Base-by-base conservation (phyloP, 2,797 vertebrate species). In the Threskiornis aethiopicus region DNA sequence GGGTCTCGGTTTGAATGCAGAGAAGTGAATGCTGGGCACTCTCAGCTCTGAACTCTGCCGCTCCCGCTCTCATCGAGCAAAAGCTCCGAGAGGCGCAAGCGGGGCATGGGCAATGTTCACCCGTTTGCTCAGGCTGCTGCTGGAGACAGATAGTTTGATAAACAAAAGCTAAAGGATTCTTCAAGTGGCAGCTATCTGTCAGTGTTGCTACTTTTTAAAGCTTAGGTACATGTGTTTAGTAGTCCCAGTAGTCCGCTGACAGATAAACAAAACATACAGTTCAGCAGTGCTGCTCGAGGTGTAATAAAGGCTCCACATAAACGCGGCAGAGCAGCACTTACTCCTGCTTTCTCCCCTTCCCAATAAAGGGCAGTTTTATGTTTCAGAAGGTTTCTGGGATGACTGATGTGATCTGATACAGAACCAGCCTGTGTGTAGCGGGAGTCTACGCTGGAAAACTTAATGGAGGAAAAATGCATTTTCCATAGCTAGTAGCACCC, bases 331-430 rank as follows among this genome's bases (percentile, higher is more conserved):
- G 44, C 67, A 87, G 46, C 47, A 49, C 65, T 13, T 10, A n/a
- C 14, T 84, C 86, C 76, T 86, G 54, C 62, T 86, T 93, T 78
- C 35, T 69, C 35, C 39, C 22, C 31, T 84, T 84, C 70, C 55
- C 31, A 46, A 15, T 62, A 72, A 88, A 76, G 58, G 54, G 15
- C 59, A 90, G 51, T 42, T 91, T 84, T 91, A 69, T 65, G 25
- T 83, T 87, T 87, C 52, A 84, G 82, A 65, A 73, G 33, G 19
- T 65, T 79, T 89, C 71, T 93, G 66, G 47, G 57, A 70, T 92
- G 79, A 84, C 33, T 84, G 69, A 69, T 83, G 41, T 12, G 49
- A 80, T 65, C 61, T 80, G 73, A 58, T 87, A 69, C 29, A 79
- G 54, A 72, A 76, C 33, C 35, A 91, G 49, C 9, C 65, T 62